Base-by-base conservation (phyloP, 2,113 vertebrate species). In the Periophthalmodon schlosseri region DNA sequence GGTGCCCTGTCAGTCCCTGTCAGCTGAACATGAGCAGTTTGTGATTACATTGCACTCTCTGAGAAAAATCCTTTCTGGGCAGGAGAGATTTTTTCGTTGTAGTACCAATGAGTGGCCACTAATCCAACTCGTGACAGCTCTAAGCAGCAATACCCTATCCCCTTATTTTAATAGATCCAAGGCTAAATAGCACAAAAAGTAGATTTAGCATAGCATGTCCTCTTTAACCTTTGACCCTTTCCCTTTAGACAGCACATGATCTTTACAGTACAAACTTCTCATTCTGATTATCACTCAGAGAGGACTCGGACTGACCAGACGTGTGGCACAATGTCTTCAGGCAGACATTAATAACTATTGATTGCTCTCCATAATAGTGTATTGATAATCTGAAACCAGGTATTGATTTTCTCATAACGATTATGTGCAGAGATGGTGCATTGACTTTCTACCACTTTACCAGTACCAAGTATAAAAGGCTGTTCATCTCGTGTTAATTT, bases 391-490 rank as follows among this genome's bases (percentile, higher is more conserved):
- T 34, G 14, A 63, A 63, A 63, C 60, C 24, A 10, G 16, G 1
- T 13, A 18, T 63, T 18, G 28, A 63, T 63, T 63, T 63, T 63
- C 14, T 33, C 14, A 63, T 63, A 63, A 63, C 20, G 28, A 63
- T 63, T 63, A 63, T 63, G 16, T 34, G 60, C 15, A 34, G 14
- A 20, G 28, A 63, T 34, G 60, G 60, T 18, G 24, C 54, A 69
- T 69, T 28, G 28, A 7, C 33, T 54, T 16, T 58, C 14, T 14
- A 33, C 0, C 57, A 11, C 24, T 64, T 36, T 66, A 24, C 72
- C 23, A 69, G 0, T 60, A 77, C 34, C 56, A 71, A 54, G 52
- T 50, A 70, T 73, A 60, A 60, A 28, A 56, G 52, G 20, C 20
- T 56, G 20, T 21, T 9, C 52, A 56, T 8, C 9, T 6, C 2